Conservation (phyloP, 2,113 vertebrate genomes). For the Emydocephalus ijimae region DNA sequence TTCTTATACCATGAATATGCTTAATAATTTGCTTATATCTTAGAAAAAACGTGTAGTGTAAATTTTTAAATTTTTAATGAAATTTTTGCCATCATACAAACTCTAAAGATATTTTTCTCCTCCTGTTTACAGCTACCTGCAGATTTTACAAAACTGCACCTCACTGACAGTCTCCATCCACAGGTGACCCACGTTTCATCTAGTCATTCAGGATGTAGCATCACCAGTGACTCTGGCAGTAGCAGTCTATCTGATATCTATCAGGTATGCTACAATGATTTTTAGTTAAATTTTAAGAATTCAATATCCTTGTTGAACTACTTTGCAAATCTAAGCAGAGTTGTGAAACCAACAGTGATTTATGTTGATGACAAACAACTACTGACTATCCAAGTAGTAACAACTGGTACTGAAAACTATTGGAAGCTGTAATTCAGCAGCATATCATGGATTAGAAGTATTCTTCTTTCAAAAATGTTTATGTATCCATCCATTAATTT, state of each 20-base stretch:
- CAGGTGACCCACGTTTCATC: slow-evolving; percentile 98
- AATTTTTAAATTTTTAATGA: slow-evolving; percentile 28
- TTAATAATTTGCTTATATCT: neutral
- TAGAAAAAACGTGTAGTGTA: slow-evolving; percentile 4
- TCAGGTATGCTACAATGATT: slow-evolving; percentile 80
- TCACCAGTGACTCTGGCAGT: slow-evolving; percentile 99
- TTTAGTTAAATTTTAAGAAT: neutral
- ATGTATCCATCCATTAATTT: neutral
- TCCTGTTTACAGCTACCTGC: slow-evolving; percentile 85
- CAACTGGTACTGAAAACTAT: neutral
- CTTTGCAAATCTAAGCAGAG: neutral
- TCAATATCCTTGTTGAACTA: neutral
- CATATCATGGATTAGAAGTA: too few relatives aligned
- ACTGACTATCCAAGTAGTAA: neutral
- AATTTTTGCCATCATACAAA: slow-evolving; percentile 38
- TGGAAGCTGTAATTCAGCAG: neutral
- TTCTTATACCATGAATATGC: slow-evolving; percentile 26
- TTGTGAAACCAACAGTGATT: neutral
- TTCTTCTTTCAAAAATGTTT: neutral
- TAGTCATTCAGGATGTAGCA: slow-evolving; percentile 99
- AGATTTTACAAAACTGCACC: slow-evolving; percentile 98
- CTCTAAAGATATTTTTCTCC: slow-evolving; percentile 64
- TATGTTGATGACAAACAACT: neutral
- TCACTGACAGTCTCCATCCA: slow-evolving; percentile 96
- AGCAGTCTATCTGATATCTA: slow-evolving; percentile 99